Percentiles rank a stretch among this genome's conserved stretches.
Conservation (phyloP, 2,113 vertebrate genomes). For the Dicaeum eximium region DNA sequence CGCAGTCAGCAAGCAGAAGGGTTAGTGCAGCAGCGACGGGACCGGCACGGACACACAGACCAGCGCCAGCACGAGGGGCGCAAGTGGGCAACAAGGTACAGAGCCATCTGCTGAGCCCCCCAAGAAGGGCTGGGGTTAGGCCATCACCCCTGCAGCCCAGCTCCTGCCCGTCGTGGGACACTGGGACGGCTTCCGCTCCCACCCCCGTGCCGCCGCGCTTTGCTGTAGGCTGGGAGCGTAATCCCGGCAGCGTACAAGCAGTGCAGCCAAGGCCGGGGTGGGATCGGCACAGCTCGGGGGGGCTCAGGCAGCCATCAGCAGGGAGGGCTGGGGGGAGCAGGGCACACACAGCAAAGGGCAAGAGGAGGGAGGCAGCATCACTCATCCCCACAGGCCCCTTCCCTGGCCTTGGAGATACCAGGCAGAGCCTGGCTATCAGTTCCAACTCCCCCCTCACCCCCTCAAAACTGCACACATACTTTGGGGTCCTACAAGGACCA, state of each 20-base stretch:
- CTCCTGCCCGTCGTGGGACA: not conserved
- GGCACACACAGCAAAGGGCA: constrained; percentile 29
- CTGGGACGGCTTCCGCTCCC: not conserved
- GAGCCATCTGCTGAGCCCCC: not conserved
- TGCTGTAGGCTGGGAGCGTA: not conserved
- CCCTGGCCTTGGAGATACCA: not conserved
- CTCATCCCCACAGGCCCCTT: not conserved
- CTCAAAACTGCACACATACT: not conserved
- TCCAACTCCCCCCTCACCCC: not conserved
- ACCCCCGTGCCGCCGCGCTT: not conserved
- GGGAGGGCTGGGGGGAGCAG: constrained; percentile 18
- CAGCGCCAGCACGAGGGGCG: not conserved
- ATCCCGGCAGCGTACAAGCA: constrained; percentile 19
- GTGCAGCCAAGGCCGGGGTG: constrained; percentile 29
- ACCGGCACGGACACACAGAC: not conserved
- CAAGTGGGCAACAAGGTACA: not conserved
- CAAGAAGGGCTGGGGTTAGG: not conserved
- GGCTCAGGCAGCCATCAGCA: constrained; percentile 11
- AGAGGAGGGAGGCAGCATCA: not conserved
- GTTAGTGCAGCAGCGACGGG: constrained; percentile 71
- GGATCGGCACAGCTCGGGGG: not conserved
- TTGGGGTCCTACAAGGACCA: not conserved
- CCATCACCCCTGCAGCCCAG: not conserved
- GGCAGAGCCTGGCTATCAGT: not conserved
- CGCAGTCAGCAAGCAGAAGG: constrained; percentile 81